phyloP scores from a whole-genome alignment of 2,888 invertebrate genomes.

The Melanostoma scalare region DNA sequence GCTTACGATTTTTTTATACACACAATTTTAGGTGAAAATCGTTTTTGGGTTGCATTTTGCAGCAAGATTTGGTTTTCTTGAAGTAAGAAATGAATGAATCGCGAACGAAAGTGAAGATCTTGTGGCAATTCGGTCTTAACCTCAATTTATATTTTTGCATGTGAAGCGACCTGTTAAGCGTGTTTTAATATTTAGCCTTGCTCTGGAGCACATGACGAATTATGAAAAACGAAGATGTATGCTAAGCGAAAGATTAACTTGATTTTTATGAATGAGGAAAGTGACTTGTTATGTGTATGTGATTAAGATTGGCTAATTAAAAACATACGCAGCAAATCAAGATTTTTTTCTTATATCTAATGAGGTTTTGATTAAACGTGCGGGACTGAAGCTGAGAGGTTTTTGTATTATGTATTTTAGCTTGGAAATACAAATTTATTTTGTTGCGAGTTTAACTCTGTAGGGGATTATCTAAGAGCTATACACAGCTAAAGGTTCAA shows the following conservation, averaged over 20 bases:
- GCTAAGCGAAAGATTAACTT: conserved; percentile 36
- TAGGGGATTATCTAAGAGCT: too few species aligned
- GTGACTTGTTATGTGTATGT: conserved; percentile 13
- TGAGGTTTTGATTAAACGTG: too few species aligned
- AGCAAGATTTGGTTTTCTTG: conserved; percentile 28
- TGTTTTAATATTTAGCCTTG: conserved; percentile 24
- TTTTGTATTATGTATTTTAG: too few species aligned
- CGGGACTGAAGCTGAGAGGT: too few species aligned
- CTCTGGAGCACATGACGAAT: conserved; percentile 20
- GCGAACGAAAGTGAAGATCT: conserved; percentile 60
- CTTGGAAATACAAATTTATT: too few species aligned
- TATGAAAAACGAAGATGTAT: conserved; percentile 25
- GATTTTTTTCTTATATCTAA: not conserved
- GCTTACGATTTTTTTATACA: conserved; percentile 32
- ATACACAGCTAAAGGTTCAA: too few species aligned
- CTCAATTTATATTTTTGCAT: conserved; percentile 58
- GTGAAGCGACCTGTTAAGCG: conserved; percentile 46
- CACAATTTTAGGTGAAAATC: conserved; percentile 1
- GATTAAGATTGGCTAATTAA: not conserved
- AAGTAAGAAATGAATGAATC: conserved; percentile 5
- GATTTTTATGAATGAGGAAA: conserved; percentile 23
- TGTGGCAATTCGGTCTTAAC: conserved; percentile 66
- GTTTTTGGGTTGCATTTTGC: not conserved
- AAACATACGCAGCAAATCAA: not conserved
- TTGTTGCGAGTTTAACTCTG: too few species aligned